Percentiles rank a stretch among this genome's conserved stretches.
Conservation (phyloP, 2,797 vertebrate genomes). For the Enteromius viviparus region DNA sequence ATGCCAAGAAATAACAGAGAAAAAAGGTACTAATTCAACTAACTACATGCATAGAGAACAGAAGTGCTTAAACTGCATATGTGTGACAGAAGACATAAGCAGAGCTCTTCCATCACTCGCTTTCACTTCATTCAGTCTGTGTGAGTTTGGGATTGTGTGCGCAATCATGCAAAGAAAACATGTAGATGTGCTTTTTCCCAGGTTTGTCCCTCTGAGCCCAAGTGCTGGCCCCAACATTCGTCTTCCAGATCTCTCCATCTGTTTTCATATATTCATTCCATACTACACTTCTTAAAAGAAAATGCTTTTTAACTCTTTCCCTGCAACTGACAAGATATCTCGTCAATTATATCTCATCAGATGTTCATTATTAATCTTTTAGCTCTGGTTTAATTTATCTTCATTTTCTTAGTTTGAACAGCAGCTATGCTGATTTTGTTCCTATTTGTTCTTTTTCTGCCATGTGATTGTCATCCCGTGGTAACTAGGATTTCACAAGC, state of each 20-base stretch:
- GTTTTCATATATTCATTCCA: slow-evolving; percentile 10
- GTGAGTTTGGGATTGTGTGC: neutral
- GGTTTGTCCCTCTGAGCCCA: neutral
- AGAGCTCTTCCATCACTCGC: slow-evolving; percentile 3
- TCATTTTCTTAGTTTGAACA: no score
- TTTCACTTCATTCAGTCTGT: neutral
- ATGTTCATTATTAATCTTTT: no score
- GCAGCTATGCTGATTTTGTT: no score
- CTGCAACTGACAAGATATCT: no score
- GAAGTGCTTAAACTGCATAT: neutral
- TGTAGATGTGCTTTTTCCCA: slow-evolving; percentile 30
- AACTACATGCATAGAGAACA: neutral
- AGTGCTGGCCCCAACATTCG: neutral
- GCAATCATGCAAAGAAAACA: slow-evolving; percentile 11
- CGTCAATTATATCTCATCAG: no score
- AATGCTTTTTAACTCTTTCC: neutral
- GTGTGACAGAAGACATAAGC: slow-evolving; percentile 13
- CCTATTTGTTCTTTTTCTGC: no score
- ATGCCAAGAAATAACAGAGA: slow-evolving; percentile 28
- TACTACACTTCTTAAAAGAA: neutral
- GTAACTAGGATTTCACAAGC: no score
- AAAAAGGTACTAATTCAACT: slow-evolving; percentile 26
- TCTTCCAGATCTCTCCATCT: slow-evolving; percentile 16
- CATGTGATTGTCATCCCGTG: no score
- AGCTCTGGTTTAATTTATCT: no score